These are phyloP conservation scores for Lucifuga dentata DNA, from an alignment of 2,113 vertebrate genomes.

Conservation along the genomic window DNA sequence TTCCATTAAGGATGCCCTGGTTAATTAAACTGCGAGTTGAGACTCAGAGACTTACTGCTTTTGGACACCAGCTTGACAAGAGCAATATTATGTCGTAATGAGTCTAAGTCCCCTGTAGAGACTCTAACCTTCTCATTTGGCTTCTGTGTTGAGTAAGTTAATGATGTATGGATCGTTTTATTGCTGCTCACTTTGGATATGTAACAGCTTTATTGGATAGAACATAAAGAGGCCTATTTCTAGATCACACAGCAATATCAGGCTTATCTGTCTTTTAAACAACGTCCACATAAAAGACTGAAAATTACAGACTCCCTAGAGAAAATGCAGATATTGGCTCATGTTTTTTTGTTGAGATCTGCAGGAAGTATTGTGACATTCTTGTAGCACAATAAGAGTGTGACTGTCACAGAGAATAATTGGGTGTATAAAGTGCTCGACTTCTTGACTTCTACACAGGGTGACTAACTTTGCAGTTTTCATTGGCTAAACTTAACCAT, in stretches of 20 bases:
- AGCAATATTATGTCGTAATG: slow-evolving; percentile 61
- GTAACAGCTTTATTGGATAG: slow-evolving; percentile 50
- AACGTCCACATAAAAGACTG: neutral
- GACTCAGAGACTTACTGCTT: slow-evolving; percentile 49
- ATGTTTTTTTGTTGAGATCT: too few species aligned
- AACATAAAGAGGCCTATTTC: slow-evolving; percentile 54
- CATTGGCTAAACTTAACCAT: too few species aligned
- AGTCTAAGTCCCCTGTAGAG: slow-evolving; percentile 50
- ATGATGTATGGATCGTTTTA: slow-evolving; percentile 59
- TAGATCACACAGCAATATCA: slow-evolving; percentile 20
- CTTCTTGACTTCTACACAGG: too few species aligned
- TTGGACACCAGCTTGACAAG: slow-evolving; percentile 56
- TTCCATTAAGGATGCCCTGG: slow-evolving; percentile 31
- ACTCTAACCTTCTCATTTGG: slow-evolving; percentile 52
- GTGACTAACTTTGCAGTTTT: too few species aligned
- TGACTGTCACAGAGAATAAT: too few species aligned
- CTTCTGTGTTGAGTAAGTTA: slow-evolving; percentile 48
- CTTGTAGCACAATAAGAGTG: too few species aligned
- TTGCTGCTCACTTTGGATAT: slow-evolving; percentile 43
- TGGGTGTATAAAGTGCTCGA: too few species aligned
- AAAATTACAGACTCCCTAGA: neutral
- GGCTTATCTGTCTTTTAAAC: slow-evolving; percentile 15
- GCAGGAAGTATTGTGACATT: too few species aligned
- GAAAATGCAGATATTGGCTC: too few species aligned
- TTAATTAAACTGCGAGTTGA: slow-evolving; percentile 65